Evolutionary conservation across 1,140 invertebrate species (phyloP).

Genomic region (Popillia japonica): DNA sequence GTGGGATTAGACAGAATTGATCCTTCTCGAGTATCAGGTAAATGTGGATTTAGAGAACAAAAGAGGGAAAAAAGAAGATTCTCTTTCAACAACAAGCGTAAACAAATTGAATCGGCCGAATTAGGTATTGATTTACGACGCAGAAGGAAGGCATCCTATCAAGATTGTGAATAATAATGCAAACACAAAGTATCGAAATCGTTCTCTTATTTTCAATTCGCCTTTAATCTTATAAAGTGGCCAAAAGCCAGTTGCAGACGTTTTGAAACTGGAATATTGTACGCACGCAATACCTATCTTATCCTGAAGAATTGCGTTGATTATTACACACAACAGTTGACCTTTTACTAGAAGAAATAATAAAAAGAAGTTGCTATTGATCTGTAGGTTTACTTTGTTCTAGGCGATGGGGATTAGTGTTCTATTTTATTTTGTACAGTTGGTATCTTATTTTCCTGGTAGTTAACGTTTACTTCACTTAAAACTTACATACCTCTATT

Average conservation of each 20-base stretch:
- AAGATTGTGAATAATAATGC: conserved; percentile 29
- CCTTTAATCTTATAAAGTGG: conserved; percentile 29
- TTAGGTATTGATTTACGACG: conserved; percentile 23
- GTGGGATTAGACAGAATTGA: neutral
- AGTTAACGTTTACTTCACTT: too few species aligned
- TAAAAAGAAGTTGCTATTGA: too few species aligned
- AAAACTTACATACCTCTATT: too few species aligned
- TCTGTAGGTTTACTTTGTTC: too few species aligned
- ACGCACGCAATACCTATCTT: too few species aligned
- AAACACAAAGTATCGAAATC: conserved; percentile 28
- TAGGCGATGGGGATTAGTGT: too few species aligned
- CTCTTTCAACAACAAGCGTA: conserved; percentile 24
- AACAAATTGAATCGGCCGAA: conserved; percentile 21
- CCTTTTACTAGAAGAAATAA: too few species aligned
- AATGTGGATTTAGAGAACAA: neutral
- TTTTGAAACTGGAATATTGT: too few species aligned
- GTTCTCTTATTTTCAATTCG: conserved; percentile 8
- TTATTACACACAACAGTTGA: too few species aligned
- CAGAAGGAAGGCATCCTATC: conserved; percentile 16
- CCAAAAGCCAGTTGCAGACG: neutral
- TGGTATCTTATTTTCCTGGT: too few species aligned
- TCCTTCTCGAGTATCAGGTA: neutral
- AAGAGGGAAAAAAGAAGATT: neutral
- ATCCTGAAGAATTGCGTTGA: too few species aligned
- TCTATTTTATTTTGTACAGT: too few species aligned